Evolutionary conservation across 2,888 invertebrate species (phyloP).

Genomic region (Chironomus riparius): DNA sequence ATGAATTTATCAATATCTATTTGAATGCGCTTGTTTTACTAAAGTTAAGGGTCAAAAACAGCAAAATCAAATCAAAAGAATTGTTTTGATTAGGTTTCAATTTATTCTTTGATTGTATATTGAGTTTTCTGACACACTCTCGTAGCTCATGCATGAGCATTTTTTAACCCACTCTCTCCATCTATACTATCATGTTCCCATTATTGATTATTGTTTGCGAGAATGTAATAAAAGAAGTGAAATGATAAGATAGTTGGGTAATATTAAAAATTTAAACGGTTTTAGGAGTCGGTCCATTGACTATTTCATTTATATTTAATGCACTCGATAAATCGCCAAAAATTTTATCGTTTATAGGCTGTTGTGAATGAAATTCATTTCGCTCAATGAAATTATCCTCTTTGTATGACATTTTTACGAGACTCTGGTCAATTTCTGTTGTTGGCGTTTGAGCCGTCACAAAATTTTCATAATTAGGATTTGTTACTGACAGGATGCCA

Average conservation of each 20-base stretch:
- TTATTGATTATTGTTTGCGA: neutral
- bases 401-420: conserved; percentile 31
- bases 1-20: no score
- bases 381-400: conserved; percentile 32
- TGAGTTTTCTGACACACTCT: no score
- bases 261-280: conserved; percentile 29
- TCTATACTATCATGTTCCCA: neutral
- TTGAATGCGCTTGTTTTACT: no score
- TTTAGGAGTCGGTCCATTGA: conserved; percentile 31
- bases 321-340: conserved; percentile 31
- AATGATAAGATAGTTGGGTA: neutral
- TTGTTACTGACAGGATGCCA: conserved; percentile 33
- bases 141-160: no score
- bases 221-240: neutral
- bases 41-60: neutral
- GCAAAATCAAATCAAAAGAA: conserved; percentile 4
- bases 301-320: conserved; percentile 30
- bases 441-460: conserved; percentile 11
- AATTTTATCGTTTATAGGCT: conserved; percentile 27
- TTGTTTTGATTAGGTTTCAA: conserved; percentile 8
- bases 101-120: neutral
- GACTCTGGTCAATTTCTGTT: conserved; percentile 28
- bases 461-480: conserved; percentile 32
- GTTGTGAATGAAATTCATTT: conserved; percentile 26
- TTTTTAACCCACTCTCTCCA: neutral